Base-by-base conservation (phyloP, 2,888 invertebrate genomes). In the Pollenia labialis region DNA sequence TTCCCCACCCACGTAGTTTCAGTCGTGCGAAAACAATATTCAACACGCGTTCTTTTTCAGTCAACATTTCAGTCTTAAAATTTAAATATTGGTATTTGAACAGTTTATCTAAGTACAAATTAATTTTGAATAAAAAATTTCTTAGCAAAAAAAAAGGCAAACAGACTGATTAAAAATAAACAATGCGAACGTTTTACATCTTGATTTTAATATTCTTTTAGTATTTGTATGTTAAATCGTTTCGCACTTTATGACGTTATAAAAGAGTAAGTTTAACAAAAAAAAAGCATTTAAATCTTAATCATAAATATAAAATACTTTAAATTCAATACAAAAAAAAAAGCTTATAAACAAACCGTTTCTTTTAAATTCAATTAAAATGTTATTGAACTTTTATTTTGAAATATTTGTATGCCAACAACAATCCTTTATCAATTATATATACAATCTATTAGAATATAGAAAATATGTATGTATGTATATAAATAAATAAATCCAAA, bases 131-230 rank as follows among this genome's bases (percentile, higher is more conserved):
- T 32, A 18, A 40, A 56, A 16, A 3, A 18, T 44, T 56, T 44
- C 10, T 23, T 44, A 44, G 14, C 16, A 75, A 75, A 16, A 58
- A 58, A 58, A 32, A 64, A 54, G n/a, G 18, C 4, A 50, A 66
- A 52, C 46, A 7, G 60, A 60, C 44, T 62, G 42, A 52, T 40
- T 23, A 52, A 62, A 60, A 50, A 62, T n/a, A 48, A 2, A 56
- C 32, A 44, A 23, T 32, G n/a, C 4, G 32, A 32, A 16, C n/a
- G 18, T 44, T 42, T 54, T 60, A 76, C 60, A 76, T 62, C 60
- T 69, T 75, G 50, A 75, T 82, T 75, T 75, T 16, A n/a, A 44
- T 54, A 54, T 32, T 68, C 23, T 68, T 52, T 64, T 32, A 16
- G 3, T 74, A 60, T 14, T 71, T 69, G 12, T 71, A 46, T 54